Conservation (phyloP, 2,113 vertebrate genomes). For the Uria lomvia region DNA sequence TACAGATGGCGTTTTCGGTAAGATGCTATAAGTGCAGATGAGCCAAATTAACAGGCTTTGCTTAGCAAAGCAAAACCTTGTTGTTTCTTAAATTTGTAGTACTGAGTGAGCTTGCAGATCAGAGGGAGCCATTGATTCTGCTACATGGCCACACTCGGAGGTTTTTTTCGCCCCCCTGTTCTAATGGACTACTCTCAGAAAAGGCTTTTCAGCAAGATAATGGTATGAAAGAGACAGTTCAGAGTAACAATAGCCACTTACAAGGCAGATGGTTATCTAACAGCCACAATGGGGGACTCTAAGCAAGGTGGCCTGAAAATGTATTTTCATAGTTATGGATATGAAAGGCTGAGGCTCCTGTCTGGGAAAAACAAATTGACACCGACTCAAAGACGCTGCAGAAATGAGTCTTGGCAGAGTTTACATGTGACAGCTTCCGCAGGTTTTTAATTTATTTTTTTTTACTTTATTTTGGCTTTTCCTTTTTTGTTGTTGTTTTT, state of each 20-base stretch:
- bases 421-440: background rate
- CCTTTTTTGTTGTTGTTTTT: background rate
- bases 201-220: conserved; percentile 45
- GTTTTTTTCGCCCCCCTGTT: background rate
- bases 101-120: background rate
- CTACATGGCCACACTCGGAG: background rate
- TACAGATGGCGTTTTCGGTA: conserved; percentile 36
- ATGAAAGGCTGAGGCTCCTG: conserved; percentile 11
- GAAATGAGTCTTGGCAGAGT: background rate
- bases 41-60: conserved; percentile 55
- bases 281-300: background rate
- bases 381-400: background rate
- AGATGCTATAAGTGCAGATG: conserved; percentile 11
- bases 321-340: background rate
- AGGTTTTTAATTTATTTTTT: background rate
- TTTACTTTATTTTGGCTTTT: background rate
- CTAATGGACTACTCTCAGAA: conserved; percentile 29
- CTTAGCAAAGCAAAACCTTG: conserved; percentile 58
- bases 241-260: conserved; percentile 29
- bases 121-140: conserved; percentile 12
- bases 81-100: conserved; percentile 34
- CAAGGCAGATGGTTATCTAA: conserved; percentile 24
- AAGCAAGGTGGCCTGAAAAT: conserved; percentile 34
- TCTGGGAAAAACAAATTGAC: background rate
- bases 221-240: conserved; percentile 2